Base-by-base conservation (phyloP, 2,113 vertebrate genomes). In the Seriola rivoliana region DNA sequence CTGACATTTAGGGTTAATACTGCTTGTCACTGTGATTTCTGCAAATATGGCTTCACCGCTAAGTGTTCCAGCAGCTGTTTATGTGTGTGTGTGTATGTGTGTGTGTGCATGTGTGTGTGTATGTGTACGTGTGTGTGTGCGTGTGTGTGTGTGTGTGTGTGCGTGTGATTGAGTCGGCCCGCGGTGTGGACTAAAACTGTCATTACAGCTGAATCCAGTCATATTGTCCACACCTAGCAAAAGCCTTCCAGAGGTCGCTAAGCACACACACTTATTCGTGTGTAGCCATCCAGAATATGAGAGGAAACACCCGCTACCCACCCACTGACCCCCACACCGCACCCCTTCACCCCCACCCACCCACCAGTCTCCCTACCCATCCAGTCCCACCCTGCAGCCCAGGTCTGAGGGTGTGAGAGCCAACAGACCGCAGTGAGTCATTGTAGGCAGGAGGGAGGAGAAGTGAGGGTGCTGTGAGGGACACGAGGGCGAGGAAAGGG, bases 1-100 rank as follows among this genome's bases (percentile, higher is more conserved):
- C 67, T 87, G 91, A 93, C 92, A 80, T 89, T 91, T 81, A 84
- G 86, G 90, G 89, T 91, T 92, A 93, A 91, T 91, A 84, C 81
- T 11, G 76, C 88, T 88, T 89, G 88, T 92, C 92, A 84, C 81
- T 88, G 87, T 89, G 85, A 92, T 88, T 90, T 84, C 78, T 78
- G 84, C 82, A 90, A 91, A 91, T 85, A 87, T 74, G 85, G 54
- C 85, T 82, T 91, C 79, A 89, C 79, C 70, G 8, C 83, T 77
- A 85, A 89, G 80, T 82, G 75, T 87, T 93, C 71, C 84, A 81
- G 75, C 88, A 90, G 85, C 88, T 89, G 73, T 23, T 59, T 62
- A 69, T 81, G 34, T 38, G 9, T 72, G 4, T 74, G 69, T 71
- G 44, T 4, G 42, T 23, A 2, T 29, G 29, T 81, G 34, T 38